These are phyloP conservation scores for Puntigrus tetrazona DNA, from an alignment of 2,113 vertebrate genomes.

Conservation along the genomic window DNA sequence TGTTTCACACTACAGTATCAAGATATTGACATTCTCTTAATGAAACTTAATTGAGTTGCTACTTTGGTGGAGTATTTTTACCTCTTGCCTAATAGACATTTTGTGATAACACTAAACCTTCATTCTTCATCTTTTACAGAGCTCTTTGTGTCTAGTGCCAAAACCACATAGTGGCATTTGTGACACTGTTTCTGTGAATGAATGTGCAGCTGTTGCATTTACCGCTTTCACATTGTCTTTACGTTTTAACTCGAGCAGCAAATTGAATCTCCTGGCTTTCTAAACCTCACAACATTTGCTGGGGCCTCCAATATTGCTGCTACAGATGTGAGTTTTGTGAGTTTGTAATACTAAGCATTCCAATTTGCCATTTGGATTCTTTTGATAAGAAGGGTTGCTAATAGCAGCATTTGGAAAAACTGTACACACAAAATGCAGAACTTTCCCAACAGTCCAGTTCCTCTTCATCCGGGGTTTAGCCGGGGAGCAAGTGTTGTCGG, in stretches of 20 bases:
- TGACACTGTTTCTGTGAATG: conserved; percentile 58
- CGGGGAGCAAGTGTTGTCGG: conserved; percentile 66
- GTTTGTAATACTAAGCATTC: conserved; percentile 15
- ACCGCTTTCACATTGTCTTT: conserved; percentile 30
- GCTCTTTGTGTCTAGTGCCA: conserved; percentile 66
- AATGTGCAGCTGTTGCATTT: conserved; percentile 54
- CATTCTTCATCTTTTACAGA: neutral
- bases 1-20: conserved; percentile 52
- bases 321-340: conserved; percentile 51
- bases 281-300: conserved; percentile 15
- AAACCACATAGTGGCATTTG: conserved; percentile 61
- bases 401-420: conserved; percentile 28
- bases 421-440: conserved; percentile 74
- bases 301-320: conserved; percentile 45
- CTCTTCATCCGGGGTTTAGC: conserved; percentile 74
- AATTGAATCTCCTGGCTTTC: neutral
- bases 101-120: conserved; percentile 29
- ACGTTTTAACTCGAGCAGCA: neutral
- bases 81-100: neutral
- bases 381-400: neutral
- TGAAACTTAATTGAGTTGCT: conserved; percentile 28
- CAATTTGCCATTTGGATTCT: conserved; percentile 7
- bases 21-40: conserved; percentile 10
- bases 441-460: conserved; percentile 76
- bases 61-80: conserved; percentile 19